phyloP scores from a whole-genome alignment of 2,113 vertebrate species.

The Hyaena hyaena region DNA sequence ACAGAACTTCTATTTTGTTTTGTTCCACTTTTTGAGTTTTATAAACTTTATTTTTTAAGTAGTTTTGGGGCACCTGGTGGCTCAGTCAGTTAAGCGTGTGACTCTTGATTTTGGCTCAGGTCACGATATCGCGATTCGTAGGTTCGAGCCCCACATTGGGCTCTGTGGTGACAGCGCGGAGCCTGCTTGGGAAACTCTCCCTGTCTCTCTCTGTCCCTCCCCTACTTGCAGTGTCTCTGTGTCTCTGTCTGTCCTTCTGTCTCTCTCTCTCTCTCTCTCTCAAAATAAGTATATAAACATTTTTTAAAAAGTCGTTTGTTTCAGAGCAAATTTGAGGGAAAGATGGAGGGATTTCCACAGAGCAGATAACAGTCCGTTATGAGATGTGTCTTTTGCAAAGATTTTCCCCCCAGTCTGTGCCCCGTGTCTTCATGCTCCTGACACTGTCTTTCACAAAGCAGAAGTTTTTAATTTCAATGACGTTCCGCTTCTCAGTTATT shows the following conservation, averaged over 20 bases:
- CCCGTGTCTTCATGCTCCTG: background rate
- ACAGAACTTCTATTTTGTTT: background rate
- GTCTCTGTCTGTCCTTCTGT: too few species aligned
- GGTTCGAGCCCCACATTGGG: too few species aligned
- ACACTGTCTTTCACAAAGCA: background rate
- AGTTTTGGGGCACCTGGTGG: too few species aligned
- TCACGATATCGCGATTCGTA: too few species aligned
- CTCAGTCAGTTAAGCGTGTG: too few species aligned
- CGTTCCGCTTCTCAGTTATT: background rate
- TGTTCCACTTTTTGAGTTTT: background rate
- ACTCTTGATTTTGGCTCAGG: too few species aligned
- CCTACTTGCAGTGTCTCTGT: too few species aligned
- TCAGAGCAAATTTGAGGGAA: background rate
- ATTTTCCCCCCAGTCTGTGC: background rate
- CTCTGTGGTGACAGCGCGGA: too few species aligned
- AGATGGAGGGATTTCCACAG: background rate
- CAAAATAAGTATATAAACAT: too few species aligned
- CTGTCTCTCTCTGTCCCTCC: too few species aligned
- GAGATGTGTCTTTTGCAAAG: background rate
- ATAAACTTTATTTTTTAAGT: background rate
- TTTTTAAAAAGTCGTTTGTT: background rate
- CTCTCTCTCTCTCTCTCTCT: too few species aligned
- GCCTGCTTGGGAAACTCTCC: too few species aligned
- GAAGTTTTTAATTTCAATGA: background rate
- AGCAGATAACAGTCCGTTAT: background rate